Evolutionary conservation across 2,888 invertebrate species (phyloP), one percentile per base, ranked within the genome.

Genomic region (Blastobasis adustella): DNA sequence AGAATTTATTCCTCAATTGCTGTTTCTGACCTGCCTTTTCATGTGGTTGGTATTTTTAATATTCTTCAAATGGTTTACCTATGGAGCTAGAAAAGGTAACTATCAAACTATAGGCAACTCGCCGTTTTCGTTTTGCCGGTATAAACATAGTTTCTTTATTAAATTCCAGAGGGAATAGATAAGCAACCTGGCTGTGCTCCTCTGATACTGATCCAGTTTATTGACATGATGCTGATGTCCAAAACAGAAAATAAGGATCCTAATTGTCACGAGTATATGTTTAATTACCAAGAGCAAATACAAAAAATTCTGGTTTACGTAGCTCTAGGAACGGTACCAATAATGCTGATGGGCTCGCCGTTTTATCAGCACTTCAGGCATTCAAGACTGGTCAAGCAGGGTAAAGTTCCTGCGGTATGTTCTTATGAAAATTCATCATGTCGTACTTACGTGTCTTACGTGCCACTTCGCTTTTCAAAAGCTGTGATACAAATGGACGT

Each of bases 31-130:
- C n/a, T 89, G 93, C 52, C 85, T 98, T 38, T 98, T 98, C 83
- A 92, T 94, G 49, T 98, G 98, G 89, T 91, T 98, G 85, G 93
- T 95, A 1, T 80, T 94, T 46, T 88, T 98, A 85, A 95, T 98
- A 88, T 93, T 96, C 75, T 90, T 92, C 70, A 98, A 99, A 76
- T 98, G 97, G 96, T 73, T 93, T 9, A 72, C 84, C 52, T 98
- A 92, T 66, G 65, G 66, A 37, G 66, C 72, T 7, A 73, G 71
- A 56, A 43, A 65, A 47, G 4, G 84, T 80, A 57, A 73, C 73
- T 69, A 45, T 36, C 43, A 43, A 23, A 9, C 23, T 45, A 9
- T 41, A 23, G 23, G 23, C 23, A 3, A 23, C 1, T 23, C 23
- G 23, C 23, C 23, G 4, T 40, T 40, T 40, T 40, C 41, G 44